A percentile compares a stretch with the other conserved stretches of the same genome.
Evolutionary conservation across 1,140 invertebrate species (phyloP).

Genomic region (Phthorimaea operculella): DNA sequence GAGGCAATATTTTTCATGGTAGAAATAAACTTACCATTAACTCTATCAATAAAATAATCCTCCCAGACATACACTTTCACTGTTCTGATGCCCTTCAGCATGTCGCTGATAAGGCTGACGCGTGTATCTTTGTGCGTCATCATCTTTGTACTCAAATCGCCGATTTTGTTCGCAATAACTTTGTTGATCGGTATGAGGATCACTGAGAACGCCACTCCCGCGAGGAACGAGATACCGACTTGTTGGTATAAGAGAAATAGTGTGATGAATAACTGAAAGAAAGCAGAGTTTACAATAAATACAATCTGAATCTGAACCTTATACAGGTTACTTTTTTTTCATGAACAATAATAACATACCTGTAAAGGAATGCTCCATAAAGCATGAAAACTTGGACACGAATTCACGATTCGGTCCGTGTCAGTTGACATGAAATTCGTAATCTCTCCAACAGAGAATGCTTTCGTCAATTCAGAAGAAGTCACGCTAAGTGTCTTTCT

Average conservation of each 20-base stretch:
- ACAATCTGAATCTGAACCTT: neutral
- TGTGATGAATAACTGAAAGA: constrained; percentile 80
- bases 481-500: constrained; percentile 80
- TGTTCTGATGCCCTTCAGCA: constrained; percentile 86
- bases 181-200: constrained; percentile 96
- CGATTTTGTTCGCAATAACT: constrained; percentile 90
- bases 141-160: constrained; percentile 83
- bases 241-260: constrained; percentile 86
- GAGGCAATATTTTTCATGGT: no score
- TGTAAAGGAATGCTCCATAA: constrained; percentile 97
- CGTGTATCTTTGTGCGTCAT: constrained; percentile 94
- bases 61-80: constrained; percentile 97
- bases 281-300: constrained; percentile 11
- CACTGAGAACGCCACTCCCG: constrained; percentile 88
- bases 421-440: constrained; percentile 98
- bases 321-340: neutral
- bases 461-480: constrained; percentile 66
- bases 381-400: constrained; percentile 95
- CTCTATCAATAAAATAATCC: constrained; percentile 80
- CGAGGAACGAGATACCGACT: constrained; percentile 91
- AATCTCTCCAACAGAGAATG: constrained; percentile 86
- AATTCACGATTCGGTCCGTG: constrained; percentile 93
- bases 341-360: constrained; percentile 54
- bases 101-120: constrained; percentile 90
- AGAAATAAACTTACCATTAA: constrained; percentile 50